phyloP scores from a whole-genome alignment of 2,113 vertebrate species.

The Poeciliopsis retropinna region DNA sequence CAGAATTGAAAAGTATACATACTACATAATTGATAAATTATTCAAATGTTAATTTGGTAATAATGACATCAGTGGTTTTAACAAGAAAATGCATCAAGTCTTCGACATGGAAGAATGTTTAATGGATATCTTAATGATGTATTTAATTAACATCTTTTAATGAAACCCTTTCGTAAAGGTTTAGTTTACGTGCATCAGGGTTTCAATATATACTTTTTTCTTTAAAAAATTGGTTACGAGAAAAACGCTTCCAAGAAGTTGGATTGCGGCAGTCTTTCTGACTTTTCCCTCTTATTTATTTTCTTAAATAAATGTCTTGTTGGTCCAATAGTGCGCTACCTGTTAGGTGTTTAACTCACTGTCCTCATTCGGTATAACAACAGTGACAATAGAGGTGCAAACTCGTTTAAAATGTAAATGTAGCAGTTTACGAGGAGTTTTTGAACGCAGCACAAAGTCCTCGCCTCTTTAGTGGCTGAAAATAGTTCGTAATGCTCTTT shows the following conservation, averaged over 20 bases:
- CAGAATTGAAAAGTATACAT: no score
- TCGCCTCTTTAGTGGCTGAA: constrained; percentile 43
- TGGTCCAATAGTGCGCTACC: background rate
- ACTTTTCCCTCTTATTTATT: background rate
- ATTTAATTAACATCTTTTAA: background rate
- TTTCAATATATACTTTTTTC: background rate
- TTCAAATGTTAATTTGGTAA: no score
- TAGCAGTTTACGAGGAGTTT: constrained; percentile 36
- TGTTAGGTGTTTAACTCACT: background rate
- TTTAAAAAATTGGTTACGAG: background rate
- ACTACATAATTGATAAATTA: no score
- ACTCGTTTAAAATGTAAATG: background rate
- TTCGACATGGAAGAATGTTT: no score
- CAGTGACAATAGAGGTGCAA: background rate
- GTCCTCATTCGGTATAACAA: background rate
- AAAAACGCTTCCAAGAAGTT: background rate
- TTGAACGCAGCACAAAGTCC: constrained; percentile 65
- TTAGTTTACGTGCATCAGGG: no score
- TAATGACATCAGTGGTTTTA: no score
- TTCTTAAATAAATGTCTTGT: no score
- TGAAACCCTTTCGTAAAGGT: no score
- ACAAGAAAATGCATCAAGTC: no score
- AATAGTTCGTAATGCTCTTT: constrained; percentile 41
- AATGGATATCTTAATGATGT: no score
- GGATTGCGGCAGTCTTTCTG: background rate